Evolutionary conservation across 2,113 vertebrate species (phyloP).

Genomic region (Anhinga rufa): DNA sequence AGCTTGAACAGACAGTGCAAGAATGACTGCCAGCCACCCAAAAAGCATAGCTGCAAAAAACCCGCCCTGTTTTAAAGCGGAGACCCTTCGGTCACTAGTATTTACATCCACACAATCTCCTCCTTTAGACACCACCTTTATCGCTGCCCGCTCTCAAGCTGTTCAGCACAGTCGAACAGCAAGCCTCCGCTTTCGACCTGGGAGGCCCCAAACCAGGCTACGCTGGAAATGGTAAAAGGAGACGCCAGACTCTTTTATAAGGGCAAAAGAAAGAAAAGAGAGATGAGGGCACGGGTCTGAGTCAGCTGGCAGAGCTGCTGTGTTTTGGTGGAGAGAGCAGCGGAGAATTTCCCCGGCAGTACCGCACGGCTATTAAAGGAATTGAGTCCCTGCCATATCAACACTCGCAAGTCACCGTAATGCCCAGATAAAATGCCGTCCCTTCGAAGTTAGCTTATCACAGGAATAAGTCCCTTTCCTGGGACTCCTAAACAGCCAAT

Average conservation of each 20-base stretch:
- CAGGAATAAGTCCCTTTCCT: not conserved
- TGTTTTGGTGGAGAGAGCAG: not conserved
- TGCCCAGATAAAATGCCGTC: not conserved
- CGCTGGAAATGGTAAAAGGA: rapidly evolving
- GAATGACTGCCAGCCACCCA: not conserved
- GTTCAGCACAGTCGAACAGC: not conserved
- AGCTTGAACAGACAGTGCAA: not conserved
- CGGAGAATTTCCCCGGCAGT: not conserved
- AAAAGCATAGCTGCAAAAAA: not conserved
- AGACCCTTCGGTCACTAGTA: not conserved
- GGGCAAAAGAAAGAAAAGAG: not conserved
- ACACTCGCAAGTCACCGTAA: not conserved
- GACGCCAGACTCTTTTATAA: not conserved
- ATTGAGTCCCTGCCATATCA: not conserved
- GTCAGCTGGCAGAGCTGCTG: not conserved
- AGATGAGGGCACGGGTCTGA: not conserved
- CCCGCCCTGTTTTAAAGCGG: rapidly evolving
- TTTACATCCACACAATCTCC: not conserved
- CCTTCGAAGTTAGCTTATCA: not conserved
- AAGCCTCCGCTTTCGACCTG: not conserved
- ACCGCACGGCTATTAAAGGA: not conserved
- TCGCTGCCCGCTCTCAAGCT: not conserved
- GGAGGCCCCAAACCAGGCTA: not conserved
- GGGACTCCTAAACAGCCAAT: not conserved
- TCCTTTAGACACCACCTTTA: not conserved